Evolutionary conservation across 2,888 invertebrate genomes (phyloP), one percentile per base, ranked within the genome.

Genomic region (Aphodius granarius): DNA sequence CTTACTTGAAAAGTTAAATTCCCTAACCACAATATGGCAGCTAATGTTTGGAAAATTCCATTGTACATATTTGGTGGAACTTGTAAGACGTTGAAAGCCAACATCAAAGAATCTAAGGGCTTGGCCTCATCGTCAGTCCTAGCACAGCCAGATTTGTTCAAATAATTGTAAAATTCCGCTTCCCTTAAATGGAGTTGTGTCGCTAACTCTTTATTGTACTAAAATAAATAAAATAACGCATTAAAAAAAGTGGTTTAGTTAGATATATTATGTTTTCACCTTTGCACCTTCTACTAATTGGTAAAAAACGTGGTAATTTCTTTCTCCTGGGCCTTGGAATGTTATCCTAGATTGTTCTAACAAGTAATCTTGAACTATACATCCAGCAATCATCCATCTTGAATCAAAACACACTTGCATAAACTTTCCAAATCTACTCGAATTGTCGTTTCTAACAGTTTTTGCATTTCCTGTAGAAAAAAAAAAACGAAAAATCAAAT

Each of bases 401-500:
- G 91, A 91, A 88, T 97, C 97, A 85, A 97, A 93, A 84, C 97
- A 95, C 5, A 97, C 95, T 88, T 97, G 97, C 90, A 97, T 97
- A 86, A 97, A 97, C 88, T 97, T 97, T n/a, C 97, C 97, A 87
- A 97, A 97, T 9, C 97, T 91, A 63, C 95, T 95, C 15, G 96
- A 96, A 87, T 97, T 97, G 87, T 97, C 97, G 85, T 97, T 97
- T 70, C 97, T 91, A 13, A 97, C 94, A 0, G 97, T 97, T 88
- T 96, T 97, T 0, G 97, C 97, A 88, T 97, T 97, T 74, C 96
- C 96, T 96, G 85, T 43, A 85, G 83, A 70, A n/a, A 63, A 16
- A 18, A 23, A n/a, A 17, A 21, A 68, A 21, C 4, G 5, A 20
- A 5, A n/a, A 68, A 21, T 72, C 13, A 17, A 72, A 63, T 72